Conservation (phyloP, 2,113 vertebrate species). For the Eulemur rufifrons region DNA sequence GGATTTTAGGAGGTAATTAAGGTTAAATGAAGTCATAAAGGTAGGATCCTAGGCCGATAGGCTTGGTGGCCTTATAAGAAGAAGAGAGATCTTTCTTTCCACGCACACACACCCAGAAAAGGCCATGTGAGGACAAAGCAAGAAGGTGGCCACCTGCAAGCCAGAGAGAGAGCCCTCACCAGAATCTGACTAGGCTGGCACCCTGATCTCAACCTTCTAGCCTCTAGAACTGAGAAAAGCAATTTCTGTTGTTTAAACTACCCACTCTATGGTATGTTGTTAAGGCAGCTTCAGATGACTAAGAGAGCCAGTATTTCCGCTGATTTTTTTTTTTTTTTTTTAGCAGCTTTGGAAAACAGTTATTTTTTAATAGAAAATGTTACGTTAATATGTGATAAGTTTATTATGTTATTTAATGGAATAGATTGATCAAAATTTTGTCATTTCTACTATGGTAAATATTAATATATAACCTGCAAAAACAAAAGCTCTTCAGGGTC, state of each 20-base stretch:
- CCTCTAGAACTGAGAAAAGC: neutral
- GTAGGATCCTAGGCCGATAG: neutral
- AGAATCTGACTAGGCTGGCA: neutral
- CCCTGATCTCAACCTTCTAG: too few relatives aligned
- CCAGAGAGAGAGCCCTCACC: neutral
- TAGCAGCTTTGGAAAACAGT: neutral
- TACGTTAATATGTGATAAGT: neutral
- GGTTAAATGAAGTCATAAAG: neutral
- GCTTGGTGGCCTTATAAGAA: neutral
- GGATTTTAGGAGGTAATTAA: neutral
- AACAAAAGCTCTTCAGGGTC: neutral
- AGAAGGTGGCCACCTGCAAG: neutral
- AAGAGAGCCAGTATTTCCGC: neutral
- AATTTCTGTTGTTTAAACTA: neutral
- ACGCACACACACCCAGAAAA: neutral
- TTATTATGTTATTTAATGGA: neutral
- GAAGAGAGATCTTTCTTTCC: neutral
- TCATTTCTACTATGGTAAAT: neutral
- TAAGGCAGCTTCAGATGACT: neutral
- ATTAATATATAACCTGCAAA: neutral
- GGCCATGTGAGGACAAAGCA: neutral
- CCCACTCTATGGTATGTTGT: neutral
- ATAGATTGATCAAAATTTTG: neutral
- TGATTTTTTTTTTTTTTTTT: neutral
- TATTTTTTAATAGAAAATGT: neutral